Evolutionary conservation across 2,113 vertebrate species (phyloP).

Genomic region (Salminus brasiliensis): DNA sequence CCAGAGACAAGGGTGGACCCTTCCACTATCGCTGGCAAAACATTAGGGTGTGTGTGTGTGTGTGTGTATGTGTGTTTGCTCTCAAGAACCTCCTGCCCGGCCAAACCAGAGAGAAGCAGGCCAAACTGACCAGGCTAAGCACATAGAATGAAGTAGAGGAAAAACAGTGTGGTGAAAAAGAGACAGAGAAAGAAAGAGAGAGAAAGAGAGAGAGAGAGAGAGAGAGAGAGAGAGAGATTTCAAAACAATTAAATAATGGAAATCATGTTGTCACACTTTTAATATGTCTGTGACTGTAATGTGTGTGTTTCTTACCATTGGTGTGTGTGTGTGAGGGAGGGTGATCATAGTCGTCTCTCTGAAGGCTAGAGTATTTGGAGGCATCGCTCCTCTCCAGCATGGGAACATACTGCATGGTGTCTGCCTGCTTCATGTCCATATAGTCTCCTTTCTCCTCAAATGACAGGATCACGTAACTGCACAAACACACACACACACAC

Average conservation of each 20-base stretch:
- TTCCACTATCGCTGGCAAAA: slow-evolving; percentile 61
- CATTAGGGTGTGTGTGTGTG: slow-evolving; percentile 15
- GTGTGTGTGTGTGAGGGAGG: slow-evolving; percentile 90
- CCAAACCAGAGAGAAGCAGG: slow-evolving; percentile 41
- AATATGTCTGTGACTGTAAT: not conserved
- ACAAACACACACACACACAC: slow-evolving; percentile 45
- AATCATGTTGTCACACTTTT: not conserved
- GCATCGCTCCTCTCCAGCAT: slow-evolving; percentile 93
- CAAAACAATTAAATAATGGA: not conserved
- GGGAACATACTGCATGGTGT: slow-evolving; percentile 93
- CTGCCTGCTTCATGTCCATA: slow-evolving; percentile 98
- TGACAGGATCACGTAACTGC: slow-evolving; percentile 95
- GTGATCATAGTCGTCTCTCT: slow-evolving; percentile 88
- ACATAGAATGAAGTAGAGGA: not conserved
- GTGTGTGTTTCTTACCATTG: slow-evolving; percentile 74
- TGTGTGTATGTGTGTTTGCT: slow-evolving; percentile 4
- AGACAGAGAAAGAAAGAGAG: slow-evolving; percentile 2
- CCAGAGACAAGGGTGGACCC: slow-evolving; percentile 70
- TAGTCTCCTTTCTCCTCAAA: slow-evolving; percentile 96
- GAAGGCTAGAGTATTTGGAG: slow-evolving; percentile 91
- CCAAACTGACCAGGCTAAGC: slow-evolving; percentile 30
- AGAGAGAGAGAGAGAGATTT: not conserved
- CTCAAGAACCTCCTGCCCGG: slow-evolving; percentile 33
- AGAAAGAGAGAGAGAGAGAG: slow-evolving; percentile 11
- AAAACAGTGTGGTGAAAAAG: not conserved